These are phyloP conservation scores for Labroides dimidiatus DNA, from an alignment of 2,797 vertebrate genomes.

Conservation along the genomic window DNA sequence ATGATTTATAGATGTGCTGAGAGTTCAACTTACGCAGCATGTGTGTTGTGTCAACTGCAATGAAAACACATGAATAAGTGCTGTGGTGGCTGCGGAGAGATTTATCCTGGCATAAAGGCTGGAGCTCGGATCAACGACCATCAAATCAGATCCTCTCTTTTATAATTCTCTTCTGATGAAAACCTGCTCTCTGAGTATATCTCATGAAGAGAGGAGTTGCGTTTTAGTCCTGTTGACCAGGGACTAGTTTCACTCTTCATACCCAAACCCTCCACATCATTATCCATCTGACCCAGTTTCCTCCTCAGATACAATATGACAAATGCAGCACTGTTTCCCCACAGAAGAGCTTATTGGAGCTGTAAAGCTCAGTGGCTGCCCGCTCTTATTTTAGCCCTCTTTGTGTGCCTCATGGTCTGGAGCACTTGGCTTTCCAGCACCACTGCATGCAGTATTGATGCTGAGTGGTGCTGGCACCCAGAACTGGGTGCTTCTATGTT, in stretches of 20 bases:
- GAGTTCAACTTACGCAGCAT: slow-evolving; percentile 38
- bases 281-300: slow-evolving; percentile 77
- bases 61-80: slow-evolving; percentile 19
- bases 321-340: slow-evolving; percentile 61
- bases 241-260: slow-evolving; percentile 45
- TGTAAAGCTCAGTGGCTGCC: slow-evolving; percentile 63
- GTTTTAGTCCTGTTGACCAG: slow-evolving; percentile 18
- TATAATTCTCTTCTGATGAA: background rate
- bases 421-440: slow-evolving; percentile 67
- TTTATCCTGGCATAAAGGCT: background rate
- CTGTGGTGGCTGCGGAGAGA: slow-evolving; percentile 9
- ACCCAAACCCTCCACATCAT: slow-evolving; percentile 49
- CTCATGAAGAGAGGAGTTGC: slow-evolving; percentile 17
- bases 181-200: slow-evolving; percentile 15
- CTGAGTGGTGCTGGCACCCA: slow-evolving; percentile 70
- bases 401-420: slow-evolving; percentile 69
- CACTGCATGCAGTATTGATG: slow-evolving; percentile 76
- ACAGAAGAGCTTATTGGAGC: slow-evolving; percentile 68
- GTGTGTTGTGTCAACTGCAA: slow-evolving; percentile 26
- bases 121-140: slow-evolving; percentile 1
- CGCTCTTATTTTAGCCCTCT: slow-evolving; percentile 74
- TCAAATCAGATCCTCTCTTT: slow-evolving; percentile 23
- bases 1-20: slow-evolving; percentile 56
- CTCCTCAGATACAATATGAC: slow-evolving; percentile 61
- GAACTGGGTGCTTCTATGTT: slow-evolving; percentile 56